Evolutionary conservation across 2,113 vertebrate genomes (phyloP).

Genomic region (Cheirogaleus medius): DNA sequence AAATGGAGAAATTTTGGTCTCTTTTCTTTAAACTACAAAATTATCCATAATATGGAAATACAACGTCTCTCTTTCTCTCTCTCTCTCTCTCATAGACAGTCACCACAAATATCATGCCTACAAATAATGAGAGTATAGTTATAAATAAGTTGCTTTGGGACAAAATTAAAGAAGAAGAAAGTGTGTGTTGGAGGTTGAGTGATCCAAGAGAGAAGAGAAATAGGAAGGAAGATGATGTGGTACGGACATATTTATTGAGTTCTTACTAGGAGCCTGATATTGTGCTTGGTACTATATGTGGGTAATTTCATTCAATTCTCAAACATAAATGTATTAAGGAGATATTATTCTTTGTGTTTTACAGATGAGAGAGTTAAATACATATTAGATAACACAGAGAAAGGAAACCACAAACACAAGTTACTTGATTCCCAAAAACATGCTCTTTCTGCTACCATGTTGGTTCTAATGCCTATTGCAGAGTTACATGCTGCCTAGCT

Average conservation of each 20-base stretch:
- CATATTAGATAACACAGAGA: neutral
- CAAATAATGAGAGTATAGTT: fast-evolving
- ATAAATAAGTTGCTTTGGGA: neutral
- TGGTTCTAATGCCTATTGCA: neutral
- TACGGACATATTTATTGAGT: fast-evolving
- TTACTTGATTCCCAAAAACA: neutral
- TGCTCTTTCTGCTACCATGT: neutral
- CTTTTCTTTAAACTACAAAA: neutral
- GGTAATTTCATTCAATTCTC: neutral
- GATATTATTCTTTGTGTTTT: neutral
- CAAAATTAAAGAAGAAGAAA: neutral
- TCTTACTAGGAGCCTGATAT: neutral
- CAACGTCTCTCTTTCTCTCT: neutral
- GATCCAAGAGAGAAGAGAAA: neutral
- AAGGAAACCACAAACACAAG: neutral
- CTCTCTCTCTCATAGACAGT: neutral
- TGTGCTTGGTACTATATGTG: neutral
- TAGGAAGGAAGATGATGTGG: neutral
- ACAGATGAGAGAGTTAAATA: neutral
- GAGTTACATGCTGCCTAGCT: neutral
- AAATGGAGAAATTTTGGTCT: neutral
- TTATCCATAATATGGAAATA: neutral
- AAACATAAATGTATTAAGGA: neutral
- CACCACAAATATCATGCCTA: neutral
- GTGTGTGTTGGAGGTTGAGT: neutral